phyloP scores from a whole-genome alignment of 2,888 invertebrate genomes.

The Dicranocentrus wangi region DNA sequence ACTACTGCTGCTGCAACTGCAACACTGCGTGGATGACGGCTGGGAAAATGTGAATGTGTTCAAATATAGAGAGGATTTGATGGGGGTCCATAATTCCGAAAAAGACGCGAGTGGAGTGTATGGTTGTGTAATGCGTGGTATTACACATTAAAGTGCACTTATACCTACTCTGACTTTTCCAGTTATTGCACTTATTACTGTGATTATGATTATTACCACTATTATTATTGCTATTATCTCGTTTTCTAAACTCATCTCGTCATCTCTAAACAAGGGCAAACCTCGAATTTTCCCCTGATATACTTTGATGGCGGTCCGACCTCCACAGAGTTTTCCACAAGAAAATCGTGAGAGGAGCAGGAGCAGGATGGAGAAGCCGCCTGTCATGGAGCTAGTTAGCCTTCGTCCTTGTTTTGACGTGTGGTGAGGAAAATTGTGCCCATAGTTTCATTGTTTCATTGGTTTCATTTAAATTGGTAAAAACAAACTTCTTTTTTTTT shows the following conservation, averaged over 20 bases:
- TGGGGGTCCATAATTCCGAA: neutral
- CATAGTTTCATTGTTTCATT: no score
- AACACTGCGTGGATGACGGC: no score
- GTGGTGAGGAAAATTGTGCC: no score
- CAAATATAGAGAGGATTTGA: neutral
- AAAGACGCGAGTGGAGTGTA: neutral
- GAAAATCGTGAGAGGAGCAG: neutral
- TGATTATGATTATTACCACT: constrained; percentile 54
- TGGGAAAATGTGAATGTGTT: no score
- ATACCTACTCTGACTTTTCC: constrained; percentile 36
- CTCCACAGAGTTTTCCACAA: constrained; percentile 20
- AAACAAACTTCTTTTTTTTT: no score
- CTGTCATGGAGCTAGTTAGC: no score
- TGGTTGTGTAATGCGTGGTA: constrained; percentile 29
- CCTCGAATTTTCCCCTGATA: constrained; percentile 20
- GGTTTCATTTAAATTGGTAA: no score
- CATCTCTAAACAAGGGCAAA: constrained; percentile 6
- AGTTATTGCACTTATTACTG: constrained; percentile 51
- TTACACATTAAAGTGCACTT: constrained; percentile 35
- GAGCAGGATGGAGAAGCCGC: no score
- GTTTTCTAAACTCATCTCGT: constrained; percentile 39
- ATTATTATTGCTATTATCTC: constrained; percentile 48
- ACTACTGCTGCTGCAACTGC: no score
- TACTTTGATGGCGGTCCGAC: constrained; percentile 47
- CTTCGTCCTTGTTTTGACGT: no score